phyloP scores from a whole-genome alignment of 2,888 invertebrate genomes.

The Synergus umbraculus region DNA sequence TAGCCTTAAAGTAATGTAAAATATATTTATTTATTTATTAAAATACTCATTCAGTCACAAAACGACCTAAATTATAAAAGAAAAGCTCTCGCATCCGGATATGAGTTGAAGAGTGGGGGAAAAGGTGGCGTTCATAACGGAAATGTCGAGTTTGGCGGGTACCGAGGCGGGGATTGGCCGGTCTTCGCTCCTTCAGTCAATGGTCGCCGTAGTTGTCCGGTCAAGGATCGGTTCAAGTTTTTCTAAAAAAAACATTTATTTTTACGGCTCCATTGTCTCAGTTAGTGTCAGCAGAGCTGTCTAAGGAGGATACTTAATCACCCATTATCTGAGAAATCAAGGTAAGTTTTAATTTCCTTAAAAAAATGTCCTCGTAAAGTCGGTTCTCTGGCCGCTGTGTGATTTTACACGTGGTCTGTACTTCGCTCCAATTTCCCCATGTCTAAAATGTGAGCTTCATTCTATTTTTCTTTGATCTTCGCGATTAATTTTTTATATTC shows the following conservation, averaged over 20 bases:
- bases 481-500: neutral
- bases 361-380: conserved; percentile 9
- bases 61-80: neutral
- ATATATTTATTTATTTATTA: neutral
- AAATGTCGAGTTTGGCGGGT: conserved; percentile 58
- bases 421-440: conserved; percentile 41
- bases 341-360: conserved; percentile 45
- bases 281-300: conserved; percentile 61
- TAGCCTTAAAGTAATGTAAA: neutral
- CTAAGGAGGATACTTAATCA: conserved; percentile 44
- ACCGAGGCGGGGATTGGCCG: conserved; percentile 63
- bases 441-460: neutral
- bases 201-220: conserved; percentile 68
- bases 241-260: conserved; percentile 68
- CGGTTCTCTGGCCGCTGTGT: conserved; percentile 27
- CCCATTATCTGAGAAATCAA: conserved; percentile 37
- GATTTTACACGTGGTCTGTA: conserved; percentile 56
- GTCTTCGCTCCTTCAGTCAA: conserved; percentile 65
- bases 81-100: neutral
- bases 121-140: conserved; percentile 57
- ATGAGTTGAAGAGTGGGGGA: conserved; percentile 42
- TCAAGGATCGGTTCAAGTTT: conserved; percentile 71
- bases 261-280: conserved; percentile 67
- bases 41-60: neutral
- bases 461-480: neutral